Base-by-base conservation (phyloP, 2,113 vertebrate species). In the Pelvicachromis taeniatus region DNA sequence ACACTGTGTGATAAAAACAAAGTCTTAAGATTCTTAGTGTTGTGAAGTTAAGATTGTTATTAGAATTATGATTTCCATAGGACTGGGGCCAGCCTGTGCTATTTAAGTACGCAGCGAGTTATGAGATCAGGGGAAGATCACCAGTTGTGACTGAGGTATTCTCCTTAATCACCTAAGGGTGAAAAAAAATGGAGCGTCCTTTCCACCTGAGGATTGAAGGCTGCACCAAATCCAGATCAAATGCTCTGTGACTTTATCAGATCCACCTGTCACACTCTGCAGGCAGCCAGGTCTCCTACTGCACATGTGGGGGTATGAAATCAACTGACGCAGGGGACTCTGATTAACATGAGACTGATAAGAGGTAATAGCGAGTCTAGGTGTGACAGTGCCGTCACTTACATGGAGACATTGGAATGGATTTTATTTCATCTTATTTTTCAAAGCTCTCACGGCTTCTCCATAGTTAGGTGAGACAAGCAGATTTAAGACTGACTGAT, bases 181-280 rank as follows among this genome's bases (percentile, higher is more conserved):
- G 6, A 68, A 77, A 70, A 26, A 31, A 45, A 78, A 63, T 13
- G 10, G 50, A 80, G 33, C 58, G 52, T 77, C 12, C 16, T 42
- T 33, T 83, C 77, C 19, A 77, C 77, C 82, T 38, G 65, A 77
- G 83, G 65, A 48, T 8, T 59, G n/a, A 63, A 54, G 55, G 78
- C 85, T 91, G 84, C 86, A 75, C 59, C 84, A 82, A 70, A 84
- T 68, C 65, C 52, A 50, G 31, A 81, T 84, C 23, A 83, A 87
- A 86, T 12, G 3, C 53, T 77, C 26, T 21, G 73, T 48, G 85
- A 85, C 83, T 86, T 79, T 53, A 75, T 85, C 35, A 86, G 77
- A 86, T 65, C 77, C 70, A 70, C 50, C 55, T 77, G 84, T 85
- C 90, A 83, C 83, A 77, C 26, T 82, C 53, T n/a, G 55, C 33